Percentiles rank a stretch among this genome's conserved stretches.
These are phyloP conservation scores for Odocoileus virginianus DNA, from an alignment of 2,113 vertebrate species.

Conservation along the genomic window DNA sequence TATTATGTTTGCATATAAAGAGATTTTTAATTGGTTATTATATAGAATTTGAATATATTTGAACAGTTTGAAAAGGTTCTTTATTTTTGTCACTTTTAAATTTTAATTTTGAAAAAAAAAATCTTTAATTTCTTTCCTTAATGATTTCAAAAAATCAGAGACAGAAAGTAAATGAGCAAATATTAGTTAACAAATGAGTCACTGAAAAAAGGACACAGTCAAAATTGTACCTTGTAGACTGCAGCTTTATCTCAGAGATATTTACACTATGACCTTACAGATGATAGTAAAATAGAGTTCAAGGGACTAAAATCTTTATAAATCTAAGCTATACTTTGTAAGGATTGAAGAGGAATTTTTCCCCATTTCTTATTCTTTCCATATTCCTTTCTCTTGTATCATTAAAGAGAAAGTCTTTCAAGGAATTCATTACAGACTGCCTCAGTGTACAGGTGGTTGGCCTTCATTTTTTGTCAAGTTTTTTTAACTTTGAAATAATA, in stretches of 20 bases:
- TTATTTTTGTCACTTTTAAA: slow-evolving; percentile 34
- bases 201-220: not conserved
- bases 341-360: slow-evolving; percentile 19
- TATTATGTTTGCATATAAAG: not conserved
- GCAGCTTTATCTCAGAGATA: not conserved
- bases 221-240: slow-evolving; percentile 20
- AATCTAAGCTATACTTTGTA: not conserved
- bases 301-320: not conserved
- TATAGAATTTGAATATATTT: not conserved
- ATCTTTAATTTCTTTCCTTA: not conserved
- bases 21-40: not conserved
- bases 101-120: too few species aligned
- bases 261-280: not conserved
- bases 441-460: not conserved
- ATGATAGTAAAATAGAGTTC: not conserved
- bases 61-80: not conserved
- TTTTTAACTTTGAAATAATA: slow-evolving; percentile 38
- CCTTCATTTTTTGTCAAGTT: slow-evolving; percentile 29
- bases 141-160: slow-evolving; percentile 20
- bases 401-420: slow-evolving; percentile 15
- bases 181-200: not conserved
- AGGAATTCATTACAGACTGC: not conserved
- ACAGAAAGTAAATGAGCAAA: not conserved
- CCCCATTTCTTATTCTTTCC: not conserved
- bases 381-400: slow-evolving; percentile 6